Evolutionary conservation across 2,113 vertebrate genomes (phyloP).

Genomic region (Etia nguti): DNA sequence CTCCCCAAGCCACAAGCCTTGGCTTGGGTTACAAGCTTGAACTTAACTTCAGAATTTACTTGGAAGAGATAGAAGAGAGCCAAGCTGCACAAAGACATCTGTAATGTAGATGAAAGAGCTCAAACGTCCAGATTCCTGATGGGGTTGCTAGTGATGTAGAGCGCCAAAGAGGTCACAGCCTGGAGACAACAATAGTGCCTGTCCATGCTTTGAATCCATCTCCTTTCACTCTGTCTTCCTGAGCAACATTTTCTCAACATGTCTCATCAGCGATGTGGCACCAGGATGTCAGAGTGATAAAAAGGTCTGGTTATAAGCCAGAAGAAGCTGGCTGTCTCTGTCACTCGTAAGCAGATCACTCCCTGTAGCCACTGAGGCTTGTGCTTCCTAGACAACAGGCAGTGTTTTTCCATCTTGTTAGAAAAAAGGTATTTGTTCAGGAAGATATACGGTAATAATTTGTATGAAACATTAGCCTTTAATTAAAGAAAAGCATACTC

Average conservation of each 20-base stretch:
- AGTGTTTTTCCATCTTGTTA: background rate
- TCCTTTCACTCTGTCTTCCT: conserved; percentile 11
- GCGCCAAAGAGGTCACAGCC: conserved; percentile 22
- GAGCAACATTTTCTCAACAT: conserved; percentile 3
- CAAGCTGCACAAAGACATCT: conserved; percentile 35
- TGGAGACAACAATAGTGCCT: conserved; percentile 21
- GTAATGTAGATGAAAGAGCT: conserved; percentile 37
- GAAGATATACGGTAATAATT: background rate
- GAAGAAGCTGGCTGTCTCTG: conserved; percentile 13
- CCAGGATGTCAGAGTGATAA: conserved; percentile 48
- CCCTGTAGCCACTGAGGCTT: background rate
- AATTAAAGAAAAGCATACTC: background rate
- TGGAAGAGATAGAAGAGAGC: conserved; percentile 2
- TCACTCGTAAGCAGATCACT: background rate
- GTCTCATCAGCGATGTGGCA: conserved; percentile 41
- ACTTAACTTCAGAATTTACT: conserved; percentile 44
- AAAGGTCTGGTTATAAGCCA: conserved; percentile 41
- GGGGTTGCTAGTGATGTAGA: background rate
- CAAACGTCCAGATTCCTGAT: conserved; percentile 22
- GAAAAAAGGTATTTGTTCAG: background rate
- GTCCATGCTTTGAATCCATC: conserved; percentile 12
- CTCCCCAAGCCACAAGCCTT: conserved; percentile 3
- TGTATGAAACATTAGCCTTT: background rate
- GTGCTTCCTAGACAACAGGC: background rate
- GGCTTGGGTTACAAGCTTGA: conserved; percentile 26